phyloP scores from a whole-genome alignment of 2,113 vertebrate genomes.

The Caracal caracal region DNA sequence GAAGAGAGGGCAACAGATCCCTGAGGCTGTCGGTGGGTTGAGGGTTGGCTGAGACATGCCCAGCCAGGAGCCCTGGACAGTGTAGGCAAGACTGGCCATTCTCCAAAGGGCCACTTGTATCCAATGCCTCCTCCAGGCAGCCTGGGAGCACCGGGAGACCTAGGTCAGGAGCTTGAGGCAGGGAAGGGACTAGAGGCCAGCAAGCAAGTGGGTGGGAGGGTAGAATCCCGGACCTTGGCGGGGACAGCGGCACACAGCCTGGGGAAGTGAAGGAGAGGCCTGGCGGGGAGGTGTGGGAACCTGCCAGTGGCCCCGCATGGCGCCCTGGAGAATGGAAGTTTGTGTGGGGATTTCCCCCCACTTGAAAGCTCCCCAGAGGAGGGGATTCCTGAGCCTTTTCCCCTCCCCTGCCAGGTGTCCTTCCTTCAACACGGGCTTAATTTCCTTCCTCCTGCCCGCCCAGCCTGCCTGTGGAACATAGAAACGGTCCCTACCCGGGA shows the following conservation, averaged over 20 bases:
- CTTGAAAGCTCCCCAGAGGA: constrained; percentile 62
- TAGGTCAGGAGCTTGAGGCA: neutral
- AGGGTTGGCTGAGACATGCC: neutral
- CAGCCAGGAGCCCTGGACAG: neutral
- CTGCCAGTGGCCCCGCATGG: neutral
- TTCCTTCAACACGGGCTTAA: constrained; percentile 76
- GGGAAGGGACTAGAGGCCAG: neutral
- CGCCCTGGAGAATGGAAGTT: neutral
- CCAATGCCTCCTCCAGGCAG: neutral
- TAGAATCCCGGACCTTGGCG: neutral
- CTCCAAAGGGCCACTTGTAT: neutral
- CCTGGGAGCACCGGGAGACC: neutral
- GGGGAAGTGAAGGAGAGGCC: neutral
- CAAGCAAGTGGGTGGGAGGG: neutral
- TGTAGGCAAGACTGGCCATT: neutral
- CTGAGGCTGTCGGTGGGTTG: neutral
- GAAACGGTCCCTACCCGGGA: neutral
- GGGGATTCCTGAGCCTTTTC: constrained; percentile 63
- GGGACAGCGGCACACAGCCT: neutral
- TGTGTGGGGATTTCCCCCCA: constrained; percentile 65
- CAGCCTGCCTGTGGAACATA: neutral
- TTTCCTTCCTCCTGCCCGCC: constrained; percentile 60
- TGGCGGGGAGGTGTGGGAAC: neutral
- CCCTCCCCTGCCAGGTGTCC: constrained; percentile 70
- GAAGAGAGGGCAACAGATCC: neutral